A percentile compares a stretch with the other conserved stretches of the same genome.
Evolutionary conservation across 1,140 invertebrate genomes (phyloP).

Genomic region (Tetragonula clypearis): DNA sequence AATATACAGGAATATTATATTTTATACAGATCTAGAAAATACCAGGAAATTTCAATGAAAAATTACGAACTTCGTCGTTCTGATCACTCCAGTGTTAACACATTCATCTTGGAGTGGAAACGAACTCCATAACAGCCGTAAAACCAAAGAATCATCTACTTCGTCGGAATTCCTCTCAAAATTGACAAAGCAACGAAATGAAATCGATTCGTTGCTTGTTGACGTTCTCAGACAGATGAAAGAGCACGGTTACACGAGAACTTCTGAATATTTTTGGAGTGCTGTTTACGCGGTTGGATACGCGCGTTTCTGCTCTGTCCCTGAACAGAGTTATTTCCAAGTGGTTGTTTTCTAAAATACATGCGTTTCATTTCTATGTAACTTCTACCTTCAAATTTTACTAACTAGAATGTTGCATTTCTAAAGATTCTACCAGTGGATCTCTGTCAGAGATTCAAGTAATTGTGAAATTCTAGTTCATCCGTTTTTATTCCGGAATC

Average conservation of each 20-base stretch:
- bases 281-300: constrained; percentile 31
- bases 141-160: background rate
- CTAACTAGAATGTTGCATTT: no score
- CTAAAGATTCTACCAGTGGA: background rate
- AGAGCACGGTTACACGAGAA: constrained; percentile 26
- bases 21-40: no score
- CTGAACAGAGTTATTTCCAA: constrained; percentile 16
- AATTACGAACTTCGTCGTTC: no score
- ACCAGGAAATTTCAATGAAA: no score
- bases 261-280: constrained; percentile 42
- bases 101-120: background rate
- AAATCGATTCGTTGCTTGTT: constrained; percentile 35
- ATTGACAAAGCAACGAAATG: background rate
- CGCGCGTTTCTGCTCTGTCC: constrained; percentile 1
- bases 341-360: constrained; percentile 8
- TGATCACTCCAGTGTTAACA: no score
- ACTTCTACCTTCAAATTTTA: background rate
- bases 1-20: no score
- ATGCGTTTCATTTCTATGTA: background rate
- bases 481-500: background rate
- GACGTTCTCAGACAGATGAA: constrained; percentile 33
- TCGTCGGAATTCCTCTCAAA: background rate
- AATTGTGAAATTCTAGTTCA: background rate
- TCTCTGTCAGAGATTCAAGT: background rate
- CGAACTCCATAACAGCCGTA: background rate